These are phyloP conservation scores for Odontamblyopus lacepedii DNA, from an alignment of 2,797 vertebrate species.

Conservation along the genomic window DNA sequence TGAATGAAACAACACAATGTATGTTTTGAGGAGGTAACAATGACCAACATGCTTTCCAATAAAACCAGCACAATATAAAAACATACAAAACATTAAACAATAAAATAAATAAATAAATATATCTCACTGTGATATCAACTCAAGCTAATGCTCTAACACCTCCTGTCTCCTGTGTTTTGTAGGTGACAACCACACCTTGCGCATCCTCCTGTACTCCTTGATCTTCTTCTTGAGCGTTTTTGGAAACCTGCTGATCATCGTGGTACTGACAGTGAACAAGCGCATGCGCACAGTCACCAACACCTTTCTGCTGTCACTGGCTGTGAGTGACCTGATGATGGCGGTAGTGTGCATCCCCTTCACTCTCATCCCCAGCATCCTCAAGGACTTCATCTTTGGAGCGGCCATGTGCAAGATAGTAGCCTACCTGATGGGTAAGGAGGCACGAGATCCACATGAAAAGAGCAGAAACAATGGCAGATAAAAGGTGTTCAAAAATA, in stretches of 20 bases:
- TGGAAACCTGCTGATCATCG: conserved; percentile 89
- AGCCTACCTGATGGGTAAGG: conserved; percentile 93
- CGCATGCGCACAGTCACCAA: conserved; percentile 94
- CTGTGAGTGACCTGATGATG: conserved; percentile 93
- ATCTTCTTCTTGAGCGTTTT: conserved; percentile 91
- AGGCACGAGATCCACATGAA: background rate
- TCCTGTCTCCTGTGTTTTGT: background rate
- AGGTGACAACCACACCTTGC: conserved; percentile 74
- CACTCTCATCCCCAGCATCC: conserved; percentile 90
- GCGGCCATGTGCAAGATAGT: conserved; percentile 90
- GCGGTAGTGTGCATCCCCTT: conserved; percentile 95
- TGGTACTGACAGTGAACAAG: conserved; percentile 88
- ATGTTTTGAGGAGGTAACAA: too few species aligned
- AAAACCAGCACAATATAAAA: too few species aligned
- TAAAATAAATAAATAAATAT: too few species aligned
- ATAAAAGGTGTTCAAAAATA: background rate
- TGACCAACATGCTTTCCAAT: too few species aligned
- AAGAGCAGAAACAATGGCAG: background rate
- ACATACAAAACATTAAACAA: too few species aligned
- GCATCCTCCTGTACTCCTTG: conserved; percentile 85
- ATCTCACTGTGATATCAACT: background rate
- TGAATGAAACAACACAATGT: too few species aligned
- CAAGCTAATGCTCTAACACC: background rate
- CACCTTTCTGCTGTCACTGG: conserved; percentile 92
- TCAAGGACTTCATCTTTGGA: conserved; percentile 93